Conservation (phyloP, 2,888 invertebrate genomes). For the Shargacucullia verbasci region DNA sequence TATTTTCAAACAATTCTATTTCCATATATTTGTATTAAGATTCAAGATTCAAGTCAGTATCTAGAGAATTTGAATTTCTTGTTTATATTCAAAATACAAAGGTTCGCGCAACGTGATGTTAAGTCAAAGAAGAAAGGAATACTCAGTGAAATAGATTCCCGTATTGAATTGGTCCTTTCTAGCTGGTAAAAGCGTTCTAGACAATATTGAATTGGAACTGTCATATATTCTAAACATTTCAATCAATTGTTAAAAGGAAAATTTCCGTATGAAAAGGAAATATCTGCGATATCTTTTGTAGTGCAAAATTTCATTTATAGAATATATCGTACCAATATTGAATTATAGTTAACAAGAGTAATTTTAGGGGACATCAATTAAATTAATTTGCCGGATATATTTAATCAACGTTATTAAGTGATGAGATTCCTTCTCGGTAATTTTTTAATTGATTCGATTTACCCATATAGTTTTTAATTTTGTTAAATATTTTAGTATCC, state of each 20-base stretch:
- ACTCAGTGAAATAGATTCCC: background rate
- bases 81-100: background rate
- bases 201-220: conserved; percentile 4
- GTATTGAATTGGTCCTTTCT: background rate
- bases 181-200: background rate
- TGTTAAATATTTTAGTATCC: no score
- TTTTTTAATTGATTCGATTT: no score
- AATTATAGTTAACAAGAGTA: no score
- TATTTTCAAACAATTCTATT: background rate
- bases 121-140: background rate
- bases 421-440: no score
- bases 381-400: no score
- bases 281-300: conserved; percentile 5
- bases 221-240: conserved; percentile 10
- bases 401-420: no score
- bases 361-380: no score
- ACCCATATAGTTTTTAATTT: no score
- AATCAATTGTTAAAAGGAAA: conserved; percentile 7
- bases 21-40: no score
- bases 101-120: background rate
- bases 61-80: no score
- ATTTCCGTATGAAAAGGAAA: conserved; percentile 14
- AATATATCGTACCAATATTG: no score
- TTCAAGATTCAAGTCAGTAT: no score
- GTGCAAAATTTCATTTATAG: conserved; percentile 1